Percentiles rank a stretch among this genome's conserved stretches.
These are phyloP conservation scores for Cinclus mexicanus DNA, from an alignment of 2,113 vertebrate species.

Conservation along the genomic window DNA sequence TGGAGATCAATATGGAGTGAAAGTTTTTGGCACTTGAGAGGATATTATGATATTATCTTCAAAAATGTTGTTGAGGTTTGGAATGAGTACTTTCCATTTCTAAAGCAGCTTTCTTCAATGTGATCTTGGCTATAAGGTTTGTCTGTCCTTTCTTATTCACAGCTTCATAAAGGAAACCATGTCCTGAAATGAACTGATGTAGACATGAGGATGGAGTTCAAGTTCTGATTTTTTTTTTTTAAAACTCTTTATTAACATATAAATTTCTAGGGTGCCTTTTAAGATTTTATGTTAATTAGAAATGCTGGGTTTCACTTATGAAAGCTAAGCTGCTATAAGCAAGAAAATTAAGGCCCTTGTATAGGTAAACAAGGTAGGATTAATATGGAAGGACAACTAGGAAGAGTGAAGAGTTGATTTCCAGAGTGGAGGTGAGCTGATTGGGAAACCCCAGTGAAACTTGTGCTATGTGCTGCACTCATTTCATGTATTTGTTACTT, in stretches of 20 bases:
- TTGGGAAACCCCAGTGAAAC: not conserved
- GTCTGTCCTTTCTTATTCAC: not conserved
- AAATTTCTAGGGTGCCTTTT: not conserved
- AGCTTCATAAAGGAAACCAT: not conserved
- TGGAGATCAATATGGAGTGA: not conserved
- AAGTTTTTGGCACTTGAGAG: not conserved
- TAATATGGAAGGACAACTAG: not conserved
- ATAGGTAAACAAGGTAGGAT: not conserved
- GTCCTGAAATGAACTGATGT: not conserved
- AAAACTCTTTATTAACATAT: not conserved
- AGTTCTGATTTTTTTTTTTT: not conserved
- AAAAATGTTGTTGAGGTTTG: not conserved
- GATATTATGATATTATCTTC: not conserved
- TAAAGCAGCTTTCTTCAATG: not conserved
- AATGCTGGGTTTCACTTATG: not conserved
- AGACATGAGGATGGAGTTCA: not conserved
- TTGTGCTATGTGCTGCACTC: fast-evolving
- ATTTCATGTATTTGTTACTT: not conserved
- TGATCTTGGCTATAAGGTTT: not conserved
- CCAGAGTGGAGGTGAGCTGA: not conserved
- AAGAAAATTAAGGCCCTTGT: not conserved
- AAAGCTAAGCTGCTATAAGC: not conserved
- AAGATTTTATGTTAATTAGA: not conserved
- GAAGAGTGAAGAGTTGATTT: not conserved
- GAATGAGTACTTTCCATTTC: not conserved